Evolutionary conservation across 92 coral and sea anemone species (phyloP), one percentile per base, ranked within the genome.

Genomic region (Epizoanthus scotinus): DNA sequence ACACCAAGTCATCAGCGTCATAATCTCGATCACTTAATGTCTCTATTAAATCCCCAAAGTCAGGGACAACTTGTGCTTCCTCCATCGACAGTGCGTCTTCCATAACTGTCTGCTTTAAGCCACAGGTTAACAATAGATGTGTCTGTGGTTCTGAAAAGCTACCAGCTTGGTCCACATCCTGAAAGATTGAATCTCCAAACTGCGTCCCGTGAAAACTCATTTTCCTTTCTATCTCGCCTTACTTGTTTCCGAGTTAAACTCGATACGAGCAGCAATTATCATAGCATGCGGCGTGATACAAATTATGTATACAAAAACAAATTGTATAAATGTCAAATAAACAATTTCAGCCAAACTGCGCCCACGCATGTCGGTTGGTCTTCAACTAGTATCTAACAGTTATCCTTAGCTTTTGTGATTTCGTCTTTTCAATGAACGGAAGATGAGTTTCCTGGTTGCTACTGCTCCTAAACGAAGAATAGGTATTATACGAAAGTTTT

Each of bases 51-150:
- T 87, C 87, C 22, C 42, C 68, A 75, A 87, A 87, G 29, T 87
- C 84, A 3, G 90, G 90, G 15, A 87, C 90, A 3, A 87, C 90
- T 21, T 87, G 90, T 5, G 81, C 74, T 56, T 87, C 90, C 36
- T 87, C 90, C 69, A 71, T 40, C 56, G 77, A 59, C 29, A 34
- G 62, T 9, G 36, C 18, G 14, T 75, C 67, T 13, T 22, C 68
- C 0, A 13, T 56, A 21, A 73, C 20, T 29, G 13, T 25, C 25
- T 56, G 64, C 2, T 9, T 7, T 5, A 3, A 13, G 19, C 78
- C 21, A 20, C 63, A 36, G 21, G 80, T 29, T n/a, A 14, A 31
- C 0, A 10, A 14, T 5, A 13, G 54, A 21, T 75, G 13, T 18
- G 34, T 10, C 20, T 20, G 63, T 10, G 52, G 67, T 36, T 8